Percentiles rank a stretch among this genome's conserved stretches.
Conservation (phyloP, 2,888 invertebrate genomes). For the Automeris io region DNA sequence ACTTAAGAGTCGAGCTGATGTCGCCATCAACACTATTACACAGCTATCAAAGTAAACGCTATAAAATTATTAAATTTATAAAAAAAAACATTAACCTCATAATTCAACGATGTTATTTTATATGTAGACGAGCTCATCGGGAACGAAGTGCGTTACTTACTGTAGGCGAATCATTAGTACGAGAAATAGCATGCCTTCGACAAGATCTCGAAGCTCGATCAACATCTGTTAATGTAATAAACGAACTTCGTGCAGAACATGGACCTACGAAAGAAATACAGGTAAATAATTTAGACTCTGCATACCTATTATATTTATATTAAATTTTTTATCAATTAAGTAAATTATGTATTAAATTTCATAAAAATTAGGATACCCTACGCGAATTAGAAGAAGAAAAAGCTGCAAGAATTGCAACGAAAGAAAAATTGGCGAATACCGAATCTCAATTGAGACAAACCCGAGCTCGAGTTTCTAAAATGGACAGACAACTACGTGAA, state of each 20-base stretch:
- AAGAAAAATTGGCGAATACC: slow-evolving; percentile 48
- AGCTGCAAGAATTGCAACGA: slow-evolving; percentile 31
- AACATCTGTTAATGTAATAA: slow-evolving; percentile 30
- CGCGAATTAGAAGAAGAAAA: slow-evolving; percentile 56
- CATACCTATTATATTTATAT: too few species aligned
- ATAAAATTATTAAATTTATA: slow-evolving; percentile 1
- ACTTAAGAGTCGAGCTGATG: slow-evolving; percentile 45
- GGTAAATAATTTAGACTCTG: slow-evolving; percentile 21
- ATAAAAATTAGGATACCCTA: slow-evolving; percentile 33
- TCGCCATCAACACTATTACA: slow-evolving; percentile 41
- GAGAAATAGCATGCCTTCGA: slow-evolving; percentile 52
- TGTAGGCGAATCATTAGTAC: slow-evolving; percentile 57
- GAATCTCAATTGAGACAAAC: slow-evolving; percentile 55
- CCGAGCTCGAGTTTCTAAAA: slow-evolving; percentile 50
- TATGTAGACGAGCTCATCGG: slow-evolving; percentile 41
- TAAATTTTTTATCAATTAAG: too few species aligned
- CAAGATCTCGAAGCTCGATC: slow-evolving; percentile 44
- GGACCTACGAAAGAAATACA: slow-evolving; percentile 36
- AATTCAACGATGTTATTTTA: not conserved
- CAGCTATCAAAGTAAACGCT: slow-evolving; percentile 47
- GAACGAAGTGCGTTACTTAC: slow-evolving; percentile 48
- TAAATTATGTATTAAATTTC: too few species aligned
- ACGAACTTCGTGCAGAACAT: slow-evolving; percentile 28
- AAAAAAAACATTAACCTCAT: not conserved
- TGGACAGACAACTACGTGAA: slow-evolving; percentile 65